phyloP scores from a whole-genome alignment of 2,888 invertebrate genomes.

The Chrysolina americana region DNA sequence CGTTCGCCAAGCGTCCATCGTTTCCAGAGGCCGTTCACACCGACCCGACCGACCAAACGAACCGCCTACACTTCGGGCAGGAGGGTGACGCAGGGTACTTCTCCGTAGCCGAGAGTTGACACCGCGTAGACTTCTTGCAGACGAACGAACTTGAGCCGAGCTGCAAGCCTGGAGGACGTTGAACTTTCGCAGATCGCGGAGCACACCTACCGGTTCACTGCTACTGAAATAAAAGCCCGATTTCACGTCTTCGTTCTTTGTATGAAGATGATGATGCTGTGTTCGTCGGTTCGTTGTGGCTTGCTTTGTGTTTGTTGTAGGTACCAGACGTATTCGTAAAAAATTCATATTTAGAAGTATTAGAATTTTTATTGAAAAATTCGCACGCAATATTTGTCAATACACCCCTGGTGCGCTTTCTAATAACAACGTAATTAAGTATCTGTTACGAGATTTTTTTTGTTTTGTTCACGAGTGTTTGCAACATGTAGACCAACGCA shows the following conservation, averaged over 20 bases:
- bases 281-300: neutral
- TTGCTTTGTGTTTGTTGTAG: neutral
- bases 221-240: constrained; percentile 16
- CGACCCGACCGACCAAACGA: constrained; percentile 20
- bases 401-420: no score
- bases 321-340: neutral
- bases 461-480: no score
- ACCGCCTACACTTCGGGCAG: constrained; percentile 30
- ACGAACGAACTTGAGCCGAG: constrained; percentile 49
- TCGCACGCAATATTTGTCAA: no score
- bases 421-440: no score
- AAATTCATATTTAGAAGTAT: no score
- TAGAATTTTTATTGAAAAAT: no score
- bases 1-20: neutral
- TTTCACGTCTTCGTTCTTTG: constrained; percentile 10
- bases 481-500: no score
- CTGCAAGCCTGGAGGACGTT: constrained; percentile 39
- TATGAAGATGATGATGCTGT: constrained; percentile 1
- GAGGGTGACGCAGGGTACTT: constrained; percentile 30
- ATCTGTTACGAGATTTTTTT: no score
- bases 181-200: constrained; percentile 33
- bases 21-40: constrained; percentile 52
- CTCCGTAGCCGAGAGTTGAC: constrained; percentile 30
- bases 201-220: constrained; percentile 44
- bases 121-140: constrained; percentile 48